phyloP scores from a whole-genome alignment of 2,888 invertebrate genomes.

The Plebejus melissa region DNA sequence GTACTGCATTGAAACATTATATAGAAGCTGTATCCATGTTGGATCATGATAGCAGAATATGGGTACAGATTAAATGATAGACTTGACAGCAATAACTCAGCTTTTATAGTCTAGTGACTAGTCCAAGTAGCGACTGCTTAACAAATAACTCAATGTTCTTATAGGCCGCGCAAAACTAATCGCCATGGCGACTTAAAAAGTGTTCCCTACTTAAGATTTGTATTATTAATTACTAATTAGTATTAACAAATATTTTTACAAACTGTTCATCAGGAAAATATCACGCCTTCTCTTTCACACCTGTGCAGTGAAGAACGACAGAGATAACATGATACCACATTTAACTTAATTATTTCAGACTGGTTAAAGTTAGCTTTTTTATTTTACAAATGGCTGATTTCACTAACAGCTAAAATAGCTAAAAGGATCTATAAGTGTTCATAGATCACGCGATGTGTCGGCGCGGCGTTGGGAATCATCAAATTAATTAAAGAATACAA shows the following conservation, averaged over 20 bases:
- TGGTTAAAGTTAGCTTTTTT: neutral
- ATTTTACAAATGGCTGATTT: neutral
- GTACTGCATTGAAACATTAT: too few species aligned
- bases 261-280: too few species aligned
- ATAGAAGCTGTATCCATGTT: too few species aligned
- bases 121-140: neutral
- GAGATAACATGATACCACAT: too few species aligned
- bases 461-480: constrained; percentile 44
- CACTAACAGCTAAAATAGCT: neutral
- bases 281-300: too few species aligned
- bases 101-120: neutral
- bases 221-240: too few species aligned
- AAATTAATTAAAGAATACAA: constrained; percentile 56
- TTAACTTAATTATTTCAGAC: too few species aligned
- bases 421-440: constrained; percentile 41
- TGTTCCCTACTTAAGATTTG: too few species aligned
- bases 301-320: too few species aligned
- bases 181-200: too few species aligned
- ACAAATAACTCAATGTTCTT: neutral
- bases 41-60: too few species aligned
- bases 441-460: constrained; percentile 60
- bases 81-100: neutral
- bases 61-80: constrained; percentile 1
- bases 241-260: too few species aligned
- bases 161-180: neutral